Conservation (phyloP, 2,888 invertebrate species). For the Xestia sexstrigata region DNA sequence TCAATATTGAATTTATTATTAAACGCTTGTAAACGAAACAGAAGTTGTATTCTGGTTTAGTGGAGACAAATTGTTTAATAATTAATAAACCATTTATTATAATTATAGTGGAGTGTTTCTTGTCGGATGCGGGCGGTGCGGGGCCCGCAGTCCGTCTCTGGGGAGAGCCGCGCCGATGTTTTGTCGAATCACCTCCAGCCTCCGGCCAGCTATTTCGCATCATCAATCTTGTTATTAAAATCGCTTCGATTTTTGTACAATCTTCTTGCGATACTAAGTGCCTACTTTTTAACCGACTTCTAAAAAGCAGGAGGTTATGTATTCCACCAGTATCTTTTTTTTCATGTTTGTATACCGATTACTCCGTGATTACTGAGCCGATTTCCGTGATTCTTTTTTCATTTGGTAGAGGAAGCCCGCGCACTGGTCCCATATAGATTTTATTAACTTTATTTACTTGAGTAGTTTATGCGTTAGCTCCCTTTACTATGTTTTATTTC, state of each 20-base stretch:
- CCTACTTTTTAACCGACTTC: not conserved
- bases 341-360: too few relatives aligned
- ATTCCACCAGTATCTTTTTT: too few relatives aligned
- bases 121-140: not conserved
- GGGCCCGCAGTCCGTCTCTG: constrained; percentile 5
- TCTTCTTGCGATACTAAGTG: not conserved
- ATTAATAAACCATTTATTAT: constrained; percentile 11
- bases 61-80: constrained; percentile 20
- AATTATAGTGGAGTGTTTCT: not conserved
- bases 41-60: not conserved
- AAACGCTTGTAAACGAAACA: constrained; percentile 15
- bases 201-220: constrained; percentile 4
- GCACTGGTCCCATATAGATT: too few relatives aligned
- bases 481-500: not conserved
- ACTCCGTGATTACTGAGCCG: too few relatives aligned
- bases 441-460: too few relatives aligned
- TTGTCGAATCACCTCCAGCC: constrained; percentile 19
- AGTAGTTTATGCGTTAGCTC: too few relatives aligned
- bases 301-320: not conserved
- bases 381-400: too few relatives aligned
- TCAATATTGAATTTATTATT: too few relatives aligned
- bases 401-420: too few relatives aligned
- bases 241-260: constrained; percentile 12
- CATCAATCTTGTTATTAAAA: constrained; percentile 39
- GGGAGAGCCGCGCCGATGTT: not conserved